Base-by-base conservation (phyloP, 2,888 invertebrate genomes). In the Tetrapedia diversipes region DNA sequence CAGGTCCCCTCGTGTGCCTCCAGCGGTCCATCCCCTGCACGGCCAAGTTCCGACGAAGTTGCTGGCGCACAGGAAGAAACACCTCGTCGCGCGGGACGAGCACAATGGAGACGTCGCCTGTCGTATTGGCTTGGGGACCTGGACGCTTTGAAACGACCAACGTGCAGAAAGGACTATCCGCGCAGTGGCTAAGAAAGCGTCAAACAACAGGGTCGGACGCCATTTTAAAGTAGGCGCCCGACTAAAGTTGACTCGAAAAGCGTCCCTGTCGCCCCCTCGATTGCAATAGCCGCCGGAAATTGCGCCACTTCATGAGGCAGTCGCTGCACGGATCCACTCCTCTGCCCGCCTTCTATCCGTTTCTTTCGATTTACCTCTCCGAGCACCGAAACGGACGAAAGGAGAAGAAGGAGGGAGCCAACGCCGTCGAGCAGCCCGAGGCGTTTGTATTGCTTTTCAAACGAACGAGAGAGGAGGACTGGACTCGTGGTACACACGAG, bases 251-350 rank as follows among this genome's bases (percentile, higher is more conserved):
- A 67, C 66, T 57, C 57, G 61, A 27, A 53, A 59, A 41, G 22
- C 54, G n/a, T 57, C n/a, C 49, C 59, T 37, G 39, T 37, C 32
- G 56, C n/a, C 56, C 65, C 64, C 29, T 19, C 32, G 67, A 68
- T 43, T 19, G 73, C 73, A 56, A 73, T 79, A 68, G 77, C 72
- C 53, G 77, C 68, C 81, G 85, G 83, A 85, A 83, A 85, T 85
- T 86, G 85, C 83, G 71, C 73, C 74, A 80, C 74, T 86, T 86
- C 80, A 84, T 83, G 86, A 85, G 83, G 63, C 69, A 60, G 65
- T 66, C 67, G 69, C 34, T 64, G 74, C 75, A 54, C 76, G 70
- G n/a, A 76, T 77, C 61, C 69, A 47, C 66, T 61, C n/a, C n/a
- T 57, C 71, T 77, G 22, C 32, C 65, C 43, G 70, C 66, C 73